phyloP scores from a whole-genome alignment of 1,140 invertebrate species.

The Cotesia glomerata region DNA sequence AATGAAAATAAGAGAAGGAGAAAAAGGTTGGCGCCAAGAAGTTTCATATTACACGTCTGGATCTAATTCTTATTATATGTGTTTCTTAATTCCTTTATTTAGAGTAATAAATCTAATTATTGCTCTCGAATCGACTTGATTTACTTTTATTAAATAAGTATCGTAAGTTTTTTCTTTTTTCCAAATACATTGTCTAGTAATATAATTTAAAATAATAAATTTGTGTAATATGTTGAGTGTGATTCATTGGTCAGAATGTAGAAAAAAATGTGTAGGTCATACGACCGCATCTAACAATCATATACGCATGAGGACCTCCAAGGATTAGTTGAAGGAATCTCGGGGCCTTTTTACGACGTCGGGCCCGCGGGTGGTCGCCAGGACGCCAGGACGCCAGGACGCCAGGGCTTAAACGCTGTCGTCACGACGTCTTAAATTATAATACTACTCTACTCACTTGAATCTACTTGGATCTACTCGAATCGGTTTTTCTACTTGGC shows the following conservation, averaged over 20 bases:
- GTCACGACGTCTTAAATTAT: slow-evolving; percentile 38
- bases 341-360: slow-evolving; percentile 30
- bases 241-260: neutral
- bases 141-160: no score
- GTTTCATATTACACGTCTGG: slow-evolving; percentile 57
- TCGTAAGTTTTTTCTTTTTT: no score
- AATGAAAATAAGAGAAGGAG: slow-evolving; percentile 9
- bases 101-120: no score
- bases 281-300: neutral
- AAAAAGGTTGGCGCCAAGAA: slow-evolving; percentile 50
- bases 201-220: no score
- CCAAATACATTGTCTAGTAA: no score
- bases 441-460: slow-evolving; percentile 10
- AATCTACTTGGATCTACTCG: no score
- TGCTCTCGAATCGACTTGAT: no score
- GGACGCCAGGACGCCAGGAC: neutral
- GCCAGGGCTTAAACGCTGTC: neutral
- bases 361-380: slow-evolving; percentile 54
- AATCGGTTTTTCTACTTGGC: neutral
- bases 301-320: slow-evolving; percentile 16
- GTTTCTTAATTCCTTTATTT: neutral
- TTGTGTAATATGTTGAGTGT: no score
- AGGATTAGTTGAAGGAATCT: slow-evolving; percentile 19
- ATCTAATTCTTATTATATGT: slow-evolving; percentile 38
- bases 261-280: neutral